These are phyloP conservation scores for Nowickia ferox DNA, from an alignment of 2,888 invertebrate genomes.

Conservation along the genomic window DNA sequence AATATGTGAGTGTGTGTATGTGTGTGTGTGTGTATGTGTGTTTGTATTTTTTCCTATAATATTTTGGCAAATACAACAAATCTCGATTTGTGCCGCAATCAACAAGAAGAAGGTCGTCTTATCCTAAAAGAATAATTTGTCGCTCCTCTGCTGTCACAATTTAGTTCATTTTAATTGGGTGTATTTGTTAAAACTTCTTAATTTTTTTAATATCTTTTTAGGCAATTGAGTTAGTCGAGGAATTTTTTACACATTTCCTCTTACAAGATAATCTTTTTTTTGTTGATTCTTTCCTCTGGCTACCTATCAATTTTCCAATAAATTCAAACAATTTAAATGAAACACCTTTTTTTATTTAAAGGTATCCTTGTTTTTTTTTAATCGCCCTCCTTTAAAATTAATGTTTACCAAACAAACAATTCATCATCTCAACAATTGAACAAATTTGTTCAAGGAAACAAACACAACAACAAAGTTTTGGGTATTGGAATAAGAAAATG, in stretches of 20 bases:
- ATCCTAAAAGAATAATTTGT: background rate
- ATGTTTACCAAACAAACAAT: slow-evolving; percentile 72
- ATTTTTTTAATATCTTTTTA: slow-evolving; percentile 47
- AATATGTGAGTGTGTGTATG: too few relatives aligned
- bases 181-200: slow-evolving; percentile 58
- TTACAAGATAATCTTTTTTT: slow-evolving; percentile 55
- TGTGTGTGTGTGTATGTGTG: background rate
- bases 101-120: background rate
- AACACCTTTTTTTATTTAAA: slow-evolving; percentile 63
- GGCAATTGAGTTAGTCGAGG: slow-evolving; percentile 45
- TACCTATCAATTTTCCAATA: slow-evolving; percentile 69
- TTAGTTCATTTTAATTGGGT: slow-evolving; percentile 63
- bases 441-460: slow-evolving; percentile 64
- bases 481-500: slow-evolving; percentile 21
- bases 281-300: slow-evolving; percentile 23
- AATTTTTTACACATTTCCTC: slow-evolving; percentile 51
- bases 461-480: slow-evolving; percentile 27
- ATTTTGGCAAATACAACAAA: background rate
- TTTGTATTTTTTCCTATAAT: background rate
- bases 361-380: slow-evolving; percentile 25
- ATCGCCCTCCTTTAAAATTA: slow-evolving; percentile 58
- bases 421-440: slow-evolving; percentile 71
- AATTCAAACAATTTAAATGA: slow-evolving; percentile 59
- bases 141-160: background rate
- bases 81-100: background rate